These are phyloP conservation scores for Pelusios castaneus DNA, from an alignment of 2,113 vertebrate genomes.

Conservation along the genomic window DNA sequence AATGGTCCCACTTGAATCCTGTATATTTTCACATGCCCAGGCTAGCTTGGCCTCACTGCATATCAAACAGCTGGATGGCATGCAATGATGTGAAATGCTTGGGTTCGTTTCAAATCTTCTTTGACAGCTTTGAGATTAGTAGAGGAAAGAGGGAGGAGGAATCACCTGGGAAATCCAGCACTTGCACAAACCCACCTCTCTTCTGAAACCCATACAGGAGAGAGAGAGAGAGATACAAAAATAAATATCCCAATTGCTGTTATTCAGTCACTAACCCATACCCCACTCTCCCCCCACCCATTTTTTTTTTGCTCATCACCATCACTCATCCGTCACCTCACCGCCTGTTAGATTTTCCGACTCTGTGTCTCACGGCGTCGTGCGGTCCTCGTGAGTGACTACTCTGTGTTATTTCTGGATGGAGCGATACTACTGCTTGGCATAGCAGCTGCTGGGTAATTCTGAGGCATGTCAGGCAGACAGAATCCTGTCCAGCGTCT, in stretches of 20 bases:
- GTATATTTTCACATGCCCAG: not conserved
- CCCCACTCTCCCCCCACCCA: too few species aligned
- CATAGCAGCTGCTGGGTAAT: not conserved
- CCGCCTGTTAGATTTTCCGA: slow-evolving; percentile 13
- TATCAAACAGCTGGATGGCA: not conserved
- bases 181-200: not conserved
- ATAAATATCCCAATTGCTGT: not conserved
- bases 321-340: not conserved
- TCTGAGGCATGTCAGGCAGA: not conserved
- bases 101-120: not conserved
- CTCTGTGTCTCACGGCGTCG: not conserved
- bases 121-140: not conserved
- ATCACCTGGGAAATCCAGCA: not conserved
- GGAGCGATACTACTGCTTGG: not conserved
- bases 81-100: not conserved
- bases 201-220: not conserved
- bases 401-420: slow-evolving; percentile 25
- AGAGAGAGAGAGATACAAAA: not conserved
- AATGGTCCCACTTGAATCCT: not conserved
- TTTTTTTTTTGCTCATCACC: not conserved
- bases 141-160: rapidly evolving
- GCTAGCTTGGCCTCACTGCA: not conserved
- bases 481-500: not conserved
- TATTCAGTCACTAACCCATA: not conserved
- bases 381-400: not conserved